Base-by-base conservation (phyloP, 1,140 invertebrate species). In the Tetraneura akinire region DNA sequence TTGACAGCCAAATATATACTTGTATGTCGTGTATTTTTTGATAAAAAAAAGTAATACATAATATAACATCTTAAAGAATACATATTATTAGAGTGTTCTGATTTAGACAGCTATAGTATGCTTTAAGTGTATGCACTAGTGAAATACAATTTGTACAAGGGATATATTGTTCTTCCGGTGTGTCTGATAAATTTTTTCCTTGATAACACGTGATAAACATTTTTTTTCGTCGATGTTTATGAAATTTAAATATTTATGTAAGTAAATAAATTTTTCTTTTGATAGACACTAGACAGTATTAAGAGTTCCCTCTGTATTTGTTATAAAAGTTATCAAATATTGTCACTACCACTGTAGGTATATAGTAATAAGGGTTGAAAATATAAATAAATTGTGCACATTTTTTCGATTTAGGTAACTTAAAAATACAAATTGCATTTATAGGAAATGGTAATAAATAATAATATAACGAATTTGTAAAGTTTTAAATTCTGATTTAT, bases 211-310 rank as follows among this genome's bases (percentile, higher is more conserved):
- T n/a, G 29, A 14, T 29, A 51, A 71, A 71, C 51, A 71, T 29
- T 71, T 71, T 71, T 71, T 29, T 10, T 16, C 9, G 23, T 71
- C 32, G 47, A 71, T 26, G 47, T 71, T 51, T 71, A 29, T 51
- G 23, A 29, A 71, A 71, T 71, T 71, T 18, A 71, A 71, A 29
- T 51, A 71, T 51, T 47, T 49, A 29, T 71, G 29, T 29, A 71
- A 13, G 45, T 71, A 45, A 51, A 71, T 71, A 16, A 9, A 71
- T 71, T 51, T 71, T 71, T 18, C 8, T n/a, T n/a, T n/a, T n/a
- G n/a, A n/a, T n/a, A n/a, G n/a, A n/a, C n/a, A n/a, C n/a, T n/a
- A n/a, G n/a, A n/a, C n/a, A n/a, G n/a, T n/a, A n/a, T n/a, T 37
- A 3, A 37, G 8, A 37, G 32, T 37, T 4, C 3, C 32, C 32